phyloP scores from a whole-genome alignment of 1,140 invertebrate genomes.

The Drosophila ironensis region DNA sequence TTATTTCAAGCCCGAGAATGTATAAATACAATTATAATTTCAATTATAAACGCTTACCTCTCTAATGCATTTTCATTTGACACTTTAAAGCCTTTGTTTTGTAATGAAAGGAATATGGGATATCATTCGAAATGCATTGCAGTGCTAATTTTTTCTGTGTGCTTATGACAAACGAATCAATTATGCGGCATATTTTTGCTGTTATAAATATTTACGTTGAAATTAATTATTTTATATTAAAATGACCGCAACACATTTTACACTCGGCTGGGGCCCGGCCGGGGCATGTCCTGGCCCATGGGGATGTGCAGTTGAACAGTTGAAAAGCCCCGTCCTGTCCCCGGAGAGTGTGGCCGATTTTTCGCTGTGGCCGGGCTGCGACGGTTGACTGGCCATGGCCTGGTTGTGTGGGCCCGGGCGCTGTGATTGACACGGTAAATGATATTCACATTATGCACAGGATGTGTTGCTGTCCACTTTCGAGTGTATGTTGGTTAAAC shows the following conservation, averaged over 20 bases:
- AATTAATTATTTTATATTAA: conserved; percentile 81
- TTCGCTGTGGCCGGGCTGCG: conserved; percentile 13
- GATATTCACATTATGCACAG: conserved; percentile 76
- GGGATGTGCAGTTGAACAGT: conserved; percentile 10
- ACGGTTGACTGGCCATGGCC: conserved; percentile 47
- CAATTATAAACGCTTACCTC: too few relatives aligned
- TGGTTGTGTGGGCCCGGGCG: conserved; percentile 16
- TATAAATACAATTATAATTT: too few relatives aligned
- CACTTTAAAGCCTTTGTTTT: too few relatives aligned
- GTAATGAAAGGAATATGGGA: not conserved
- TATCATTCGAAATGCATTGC: not conserved
- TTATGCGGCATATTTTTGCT: conserved; percentile 77
- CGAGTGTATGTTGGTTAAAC: conserved; percentile 45
- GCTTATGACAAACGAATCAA: conserved; percentile 55
- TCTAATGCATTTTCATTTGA: too few relatives aligned
- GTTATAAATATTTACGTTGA: conserved; percentile 77
- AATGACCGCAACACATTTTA: conserved; percentile 80
- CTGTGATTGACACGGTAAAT: conserved; percentile 77
- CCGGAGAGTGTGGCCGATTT: conserved; percentile 13
- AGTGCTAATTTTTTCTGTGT: conserved; percentile 10
- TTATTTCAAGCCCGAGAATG: too few relatives aligned
- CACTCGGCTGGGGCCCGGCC: conserved; percentile 52
- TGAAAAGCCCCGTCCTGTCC: not conserved
- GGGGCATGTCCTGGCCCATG: conserved; percentile 10
- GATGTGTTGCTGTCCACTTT: conserved; percentile 54